A percentile compares a stretch with the other conserved stretches of the same genome.
These are phyloP conservation scores for Limenitis arthemis DNA, from an alignment of 2,888 invertebrate genomes.

Conservation along the genomic window DNA sequence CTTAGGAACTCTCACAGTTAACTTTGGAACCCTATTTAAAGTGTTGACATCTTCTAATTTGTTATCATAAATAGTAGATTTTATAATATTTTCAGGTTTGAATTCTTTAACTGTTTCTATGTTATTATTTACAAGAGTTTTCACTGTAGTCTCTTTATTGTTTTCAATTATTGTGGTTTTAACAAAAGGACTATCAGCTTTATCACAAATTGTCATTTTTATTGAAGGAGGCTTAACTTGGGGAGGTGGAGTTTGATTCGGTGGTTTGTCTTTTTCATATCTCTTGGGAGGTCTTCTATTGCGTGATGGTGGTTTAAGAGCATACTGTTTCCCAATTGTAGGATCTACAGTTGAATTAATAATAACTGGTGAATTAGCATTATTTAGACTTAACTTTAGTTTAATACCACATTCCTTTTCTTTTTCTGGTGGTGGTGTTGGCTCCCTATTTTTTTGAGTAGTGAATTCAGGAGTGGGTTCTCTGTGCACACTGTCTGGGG, in stretches of 20 bases:
- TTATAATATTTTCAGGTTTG: slow-evolving; percentile 53
- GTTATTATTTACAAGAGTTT: slow-evolving; percentile 56
- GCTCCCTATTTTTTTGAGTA: slow-evolving; percentile 32
- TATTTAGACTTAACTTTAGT: slow-evolving; percentile 61
- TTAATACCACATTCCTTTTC: slow-evolving; percentile 63
- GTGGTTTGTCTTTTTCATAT: slow-evolving; percentile 45
- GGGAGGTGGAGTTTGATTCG: slow-evolving; percentile 28
- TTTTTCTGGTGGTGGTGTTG: slow-evolving; percentile 34
- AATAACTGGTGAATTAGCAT: slow-evolving; percentile 64
- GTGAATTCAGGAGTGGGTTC: slow-evolving; percentile 29
- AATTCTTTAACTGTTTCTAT: slow-evolving; percentile 38
- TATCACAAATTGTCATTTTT: slow-evolving; percentile 67
- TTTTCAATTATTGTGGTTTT: slow-evolving; percentile 61
- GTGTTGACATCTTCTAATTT: slow-evolving; percentile 57
- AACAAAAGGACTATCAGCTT: slow-evolving; percentile 63
- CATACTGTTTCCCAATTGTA: slow-evolving; percentile 49
- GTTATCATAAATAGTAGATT: slow-evolving; percentile 65
- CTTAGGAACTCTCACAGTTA: slow-evolving; percentile 77
- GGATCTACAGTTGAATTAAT: slow-evolving; percentile 68
- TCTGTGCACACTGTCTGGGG: slow-evolving; percentile 37
- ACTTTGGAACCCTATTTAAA: slow-evolving; percentile 75
- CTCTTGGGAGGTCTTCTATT: slow-evolving; percentile 58
- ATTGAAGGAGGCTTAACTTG: slow-evolving; percentile 52
- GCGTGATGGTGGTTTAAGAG: slow-evolving; percentile 53
- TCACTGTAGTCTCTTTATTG: slow-evolving; percentile 51